Evolutionary conservation across 1,140 invertebrate species (phyloP), one percentile per base, ranked within the genome.

Genomic region (Trialeurodes vaporariorum): DNA sequence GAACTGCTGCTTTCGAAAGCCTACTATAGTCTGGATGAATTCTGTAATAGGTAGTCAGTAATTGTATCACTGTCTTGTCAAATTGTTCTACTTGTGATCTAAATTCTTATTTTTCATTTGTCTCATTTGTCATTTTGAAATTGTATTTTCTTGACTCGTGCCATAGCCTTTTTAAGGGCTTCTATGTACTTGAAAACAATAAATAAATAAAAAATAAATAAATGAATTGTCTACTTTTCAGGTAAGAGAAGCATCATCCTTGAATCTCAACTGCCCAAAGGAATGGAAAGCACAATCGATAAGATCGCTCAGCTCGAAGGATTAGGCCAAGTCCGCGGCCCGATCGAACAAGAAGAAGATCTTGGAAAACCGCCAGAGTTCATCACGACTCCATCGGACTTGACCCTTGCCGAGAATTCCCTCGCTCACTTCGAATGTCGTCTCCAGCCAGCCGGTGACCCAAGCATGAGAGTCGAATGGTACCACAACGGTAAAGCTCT

Each of bases 401-500:
- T 93, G 63, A 85, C 86, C 21, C 79, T 97, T n/a, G 80, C 83
- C 17, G 95, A 98, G 80, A 96, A 96, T 73, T 87, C 89, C 12
- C 80, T 94, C 62, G 93, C 93, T 69, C 94, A 96, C 77, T 94
- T 97, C 72, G 94, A 97, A 80, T 94, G 92, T 71, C 86, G 91
- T 59, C 79, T 96, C 24, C 85, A 87, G 66, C 94, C 94, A n/a
- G 85, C 94, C 11, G 92, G 93, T 73, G 94, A 97, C 80, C 89
- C 91, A 0, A 92, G 89, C 67, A 90, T 97, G 88, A 84, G 88
- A 71, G 92, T 98, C 21, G 94, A 97, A 79, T 98, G 94, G 94
- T 97, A 88, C 85, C 93, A 96, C 72, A 96, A 98, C 77, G 94
- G 94, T 34, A 93, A 95, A 80, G 84, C 92, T 12, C 80, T 96